These are phyloP conservation scores for Dermatophagoides farinae DNA, from an alignment of 1,140 invertebrate species.

Conservation along the genomic window DNA sequence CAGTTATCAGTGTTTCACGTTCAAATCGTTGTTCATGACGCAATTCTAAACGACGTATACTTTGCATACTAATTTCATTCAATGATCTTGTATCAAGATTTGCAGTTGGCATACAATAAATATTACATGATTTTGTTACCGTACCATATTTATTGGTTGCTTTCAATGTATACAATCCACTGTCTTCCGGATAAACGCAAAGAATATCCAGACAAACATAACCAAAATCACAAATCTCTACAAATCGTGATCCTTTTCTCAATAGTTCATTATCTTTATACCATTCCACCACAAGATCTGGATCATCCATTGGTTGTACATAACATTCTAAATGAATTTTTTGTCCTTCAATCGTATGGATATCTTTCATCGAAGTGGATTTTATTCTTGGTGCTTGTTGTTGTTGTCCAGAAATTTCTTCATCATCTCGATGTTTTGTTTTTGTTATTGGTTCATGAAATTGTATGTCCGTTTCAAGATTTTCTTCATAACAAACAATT, in stretches of 20 bases:
- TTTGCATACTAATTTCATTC: slow-evolving; percentile 16
- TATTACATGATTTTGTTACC: neutral
- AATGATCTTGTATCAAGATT: slow-evolving; percentile 11
- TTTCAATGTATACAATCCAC: slow-evolving; percentile 46
- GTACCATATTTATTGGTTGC: slow-evolving; percentile 11
- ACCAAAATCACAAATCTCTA: slow-evolving; percentile 85
- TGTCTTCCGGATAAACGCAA: slow-evolving; percentile 75
- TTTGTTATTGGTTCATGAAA: slow-evolving; percentile 40
- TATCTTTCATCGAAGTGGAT: slow-evolving; percentile 57
- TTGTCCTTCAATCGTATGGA: slow-evolving; percentile 63
- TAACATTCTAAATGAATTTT: slow-evolving; percentile 95
- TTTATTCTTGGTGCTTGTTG: slow-evolving; percentile 59
- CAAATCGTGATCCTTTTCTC: slow-evolving; percentile 63
- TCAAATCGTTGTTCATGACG: slow-evolving; percentile 9
- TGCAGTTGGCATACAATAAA: neutral
- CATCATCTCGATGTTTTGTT: slow-evolving; percentile 53
- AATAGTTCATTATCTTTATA: slow-evolving; percentile 71
- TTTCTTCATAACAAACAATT: slow-evolving; percentile 72
- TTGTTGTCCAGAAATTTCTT: slow-evolving; percentile 51
- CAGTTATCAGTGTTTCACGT: slow-evolving; percentile 57
- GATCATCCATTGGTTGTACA: slow-evolving; percentile 82
- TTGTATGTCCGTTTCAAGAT: slow-evolving; percentile 22
- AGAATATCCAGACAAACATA: slow-evolving; percentile 80
- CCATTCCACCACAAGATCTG: slow-evolving; percentile 81
- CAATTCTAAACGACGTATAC: slow-evolving; percentile 16